Conservation (phyloP, 2,888 invertebrate genomes). For the Marronus borbonicus region DNA sequence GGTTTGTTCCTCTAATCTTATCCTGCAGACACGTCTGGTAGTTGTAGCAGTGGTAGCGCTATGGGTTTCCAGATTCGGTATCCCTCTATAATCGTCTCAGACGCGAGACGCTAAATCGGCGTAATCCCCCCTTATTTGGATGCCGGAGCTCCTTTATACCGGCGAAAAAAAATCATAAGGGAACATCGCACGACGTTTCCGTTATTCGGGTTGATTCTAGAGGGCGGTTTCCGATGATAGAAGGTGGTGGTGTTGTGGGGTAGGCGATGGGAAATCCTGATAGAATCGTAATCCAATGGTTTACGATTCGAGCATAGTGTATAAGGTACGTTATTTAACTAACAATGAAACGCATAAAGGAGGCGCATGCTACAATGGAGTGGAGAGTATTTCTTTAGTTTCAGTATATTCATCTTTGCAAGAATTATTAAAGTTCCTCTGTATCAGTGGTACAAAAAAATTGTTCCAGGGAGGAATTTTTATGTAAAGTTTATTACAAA, state of each 20-base stretch:
- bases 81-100: slow-evolving; percentile 50
- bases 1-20: slow-evolving; percentile 67
- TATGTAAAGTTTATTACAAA: no score
- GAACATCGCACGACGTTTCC: slow-evolving; percentile 22
- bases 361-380: no score
- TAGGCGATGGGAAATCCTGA: not conserved
- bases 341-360: no score
- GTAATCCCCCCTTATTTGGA: slow-evolving; percentile 50
- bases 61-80: slow-evolving; percentile 21
- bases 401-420: no score
- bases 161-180: slow-evolving; percentile 40
- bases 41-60: not conserved
- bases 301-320: not conserved
- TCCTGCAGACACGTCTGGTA: slow-evolving; percentile 62
- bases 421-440: no score
- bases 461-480: no score
- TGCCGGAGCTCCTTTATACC: slow-evolving; percentile 31
- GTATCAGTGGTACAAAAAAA: no score
- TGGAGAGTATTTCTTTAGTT: no score
- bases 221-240: not conserved
- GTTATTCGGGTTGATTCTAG: not conserved
- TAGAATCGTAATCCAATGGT: not conserved
- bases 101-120: slow-evolving; percentile 52
- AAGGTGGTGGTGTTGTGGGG: not conserved
- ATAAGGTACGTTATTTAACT: no score